These are phyloP conservation scores for Xiphydria camelus DNA, from an alignment of 2,888 invertebrate species.

Conservation along the genomic window DNA sequence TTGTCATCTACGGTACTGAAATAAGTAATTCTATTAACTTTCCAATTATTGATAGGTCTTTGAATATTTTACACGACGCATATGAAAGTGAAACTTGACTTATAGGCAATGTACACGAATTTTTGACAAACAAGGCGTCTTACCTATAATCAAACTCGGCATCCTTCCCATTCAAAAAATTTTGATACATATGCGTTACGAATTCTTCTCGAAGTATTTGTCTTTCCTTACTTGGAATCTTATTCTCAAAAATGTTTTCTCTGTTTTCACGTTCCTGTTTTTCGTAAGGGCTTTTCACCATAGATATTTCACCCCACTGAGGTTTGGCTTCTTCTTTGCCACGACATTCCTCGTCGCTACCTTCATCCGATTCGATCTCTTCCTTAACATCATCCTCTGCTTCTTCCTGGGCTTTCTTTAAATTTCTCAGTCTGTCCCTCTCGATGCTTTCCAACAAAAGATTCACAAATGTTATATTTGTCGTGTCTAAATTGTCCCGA, in stretches of 20 bases:
- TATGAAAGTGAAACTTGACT: too few relatives aligned
- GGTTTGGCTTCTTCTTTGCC: slow-evolving; percentile 31
- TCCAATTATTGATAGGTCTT: too few relatives aligned
- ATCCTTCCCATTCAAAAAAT: slow-evolving; percentile 82
- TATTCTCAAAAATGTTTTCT: slow-evolving; percentile 60
- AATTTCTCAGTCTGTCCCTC: slow-evolving; percentile 67
- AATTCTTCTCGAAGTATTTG: slow-evolving; percentile 78
- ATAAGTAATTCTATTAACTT: too few relatives aligned
- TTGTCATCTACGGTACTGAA: slow-evolving; percentile 75
- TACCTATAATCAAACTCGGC: slow-evolving; percentile 79
- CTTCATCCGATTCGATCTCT: slow-evolving; percentile 50
- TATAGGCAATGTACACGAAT: too few relatives aligned
- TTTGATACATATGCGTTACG: slow-evolving; percentile 80
- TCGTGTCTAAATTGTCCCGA: slow-evolving; percentile 65
- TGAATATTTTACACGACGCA: too few relatives aligned
- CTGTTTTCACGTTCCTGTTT: slow-evolving; percentile 51
- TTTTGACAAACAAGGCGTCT: too few relatives aligned
- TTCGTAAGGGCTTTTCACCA: slow-evolving; percentile 39
- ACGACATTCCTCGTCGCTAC: slow-evolving; percentile 34
- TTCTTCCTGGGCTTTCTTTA: slow-evolving; percentile 66
- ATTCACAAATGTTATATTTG: slow-evolving; percentile 69
- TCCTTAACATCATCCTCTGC: slow-evolving; percentile 62
- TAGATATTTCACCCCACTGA: slow-evolving; percentile 63
- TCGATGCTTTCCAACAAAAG: slow-evolving; percentile 83
- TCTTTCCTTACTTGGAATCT: slow-evolving; percentile 58